Evolutionary conservation across 1,140 invertebrate genomes (phyloP).

Genomic region (Drosophila carrolli): DNA sequence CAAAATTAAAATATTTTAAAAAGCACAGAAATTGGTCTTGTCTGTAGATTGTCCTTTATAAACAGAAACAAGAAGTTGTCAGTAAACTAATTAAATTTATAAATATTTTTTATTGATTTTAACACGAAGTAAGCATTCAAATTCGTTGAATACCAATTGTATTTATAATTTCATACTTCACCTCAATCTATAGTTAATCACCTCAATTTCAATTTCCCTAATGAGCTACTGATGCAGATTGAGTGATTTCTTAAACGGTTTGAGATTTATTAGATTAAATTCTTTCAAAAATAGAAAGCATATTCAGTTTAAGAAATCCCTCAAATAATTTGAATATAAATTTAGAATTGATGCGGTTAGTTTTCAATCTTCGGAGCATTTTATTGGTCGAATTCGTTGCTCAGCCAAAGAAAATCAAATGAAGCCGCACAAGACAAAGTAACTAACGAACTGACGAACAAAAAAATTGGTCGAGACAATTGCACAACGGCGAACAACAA

Average conservation of each 20-base stretch:
- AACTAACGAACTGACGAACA: slow-evolving; percentile 60
- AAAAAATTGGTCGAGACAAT: slow-evolving; percentile 59
- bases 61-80: neutral
- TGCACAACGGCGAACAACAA: slow-evolving; percentile 61
- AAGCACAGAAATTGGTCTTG: neutral
- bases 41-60: neutral
- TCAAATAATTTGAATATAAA: neutral
- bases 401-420: slow-evolving; percentile 48
- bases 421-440: slow-evolving; percentile 60
- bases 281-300: neutral
- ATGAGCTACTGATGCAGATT: slow-evolving; percentile 25
- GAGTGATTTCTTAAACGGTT: neutral
- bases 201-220: slow-evolving; percentile 9
- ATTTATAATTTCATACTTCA: slow-evolving; percentile 5
- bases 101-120: no score
- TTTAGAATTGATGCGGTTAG: slow-evolving; percentile 41
- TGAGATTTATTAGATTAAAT: neutral
- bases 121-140: no score
- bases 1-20: neutral
- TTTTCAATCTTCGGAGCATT: slow-evolving; percentile 34
- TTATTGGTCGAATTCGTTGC: slow-evolving; percentile 24
- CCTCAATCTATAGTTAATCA: slow-evolving; percentile 12
- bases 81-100: neutral
- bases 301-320: neutral
- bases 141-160: no score